Percentiles rank a stretch among this genome's conserved stretches.
Evolutionary conservation across 2,113 vertebrate genomes (phyloP).

Genomic region (Ceyx cyanopectus): DNA sequence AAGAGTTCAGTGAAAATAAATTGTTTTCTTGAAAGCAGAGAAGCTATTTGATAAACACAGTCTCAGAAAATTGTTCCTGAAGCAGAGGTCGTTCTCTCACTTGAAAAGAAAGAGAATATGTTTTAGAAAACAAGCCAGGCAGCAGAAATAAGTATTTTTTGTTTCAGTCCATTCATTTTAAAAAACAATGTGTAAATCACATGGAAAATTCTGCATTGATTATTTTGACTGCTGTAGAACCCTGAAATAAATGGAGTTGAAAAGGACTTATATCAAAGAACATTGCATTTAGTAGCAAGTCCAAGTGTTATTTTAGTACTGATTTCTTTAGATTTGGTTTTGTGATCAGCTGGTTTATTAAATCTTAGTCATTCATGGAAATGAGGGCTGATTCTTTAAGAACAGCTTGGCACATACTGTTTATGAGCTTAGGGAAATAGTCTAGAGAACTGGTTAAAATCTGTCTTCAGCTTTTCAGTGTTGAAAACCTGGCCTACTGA

Average conservation of each 20-base stretch:
- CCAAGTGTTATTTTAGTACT: background rate
- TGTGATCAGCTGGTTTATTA: slow-evolving; percentile 55
- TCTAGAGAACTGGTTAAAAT: background rate
- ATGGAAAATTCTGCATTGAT: slow-evolving; percentile 72
- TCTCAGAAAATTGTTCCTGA: slow-evolving; percentile 82
- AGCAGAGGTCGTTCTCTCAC: slow-evolving; percentile 80
- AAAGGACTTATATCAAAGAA: slow-evolving; percentile 51
- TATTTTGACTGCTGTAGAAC: slow-evolving; percentile 63
- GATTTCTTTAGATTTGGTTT: slow-evolving; percentile 6
- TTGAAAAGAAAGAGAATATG: slow-evolving; percentile 76
- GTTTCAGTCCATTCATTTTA: slow-evolving; percentile 71
- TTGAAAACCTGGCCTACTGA: background rate
- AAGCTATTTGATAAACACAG: slow-evolving; percentile 80
- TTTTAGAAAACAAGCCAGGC: slow-evolving; percentile 74
- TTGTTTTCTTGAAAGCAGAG: slow-evolving; percentile 84
- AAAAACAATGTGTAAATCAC: slow-evolving; percentile 70
- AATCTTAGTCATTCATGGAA: slow-evolving; percentile 29
- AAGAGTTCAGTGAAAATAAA: slow-evolving; percentile 82
- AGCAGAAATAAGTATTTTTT: slow-evolving; percentile 68
- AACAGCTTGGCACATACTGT: background rate
- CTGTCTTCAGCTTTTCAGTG: background rate
- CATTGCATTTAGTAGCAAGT: slow-evolving; percentile 48
- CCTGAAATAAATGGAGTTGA: slow-evolving; percentile 55
- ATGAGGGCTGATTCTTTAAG: slow-evolving; percentile 1
- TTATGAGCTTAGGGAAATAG: background rate